Conservation (phyloP, 2,113 vertebrate genomes). For the Neodontobutis hainanensis region DNA sequence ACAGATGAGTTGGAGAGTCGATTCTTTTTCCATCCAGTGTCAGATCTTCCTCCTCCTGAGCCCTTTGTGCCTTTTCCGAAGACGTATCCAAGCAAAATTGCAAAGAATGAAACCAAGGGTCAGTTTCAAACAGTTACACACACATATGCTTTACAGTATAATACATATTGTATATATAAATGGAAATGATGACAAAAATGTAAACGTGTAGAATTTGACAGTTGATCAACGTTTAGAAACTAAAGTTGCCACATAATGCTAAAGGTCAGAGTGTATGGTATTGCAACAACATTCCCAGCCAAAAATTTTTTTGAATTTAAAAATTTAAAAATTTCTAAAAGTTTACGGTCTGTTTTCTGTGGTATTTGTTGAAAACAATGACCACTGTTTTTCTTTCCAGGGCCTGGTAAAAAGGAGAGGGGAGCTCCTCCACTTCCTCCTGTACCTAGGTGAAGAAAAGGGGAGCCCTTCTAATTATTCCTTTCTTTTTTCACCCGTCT, state of each 20-base stretch:
- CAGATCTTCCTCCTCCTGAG: slow-evolving; percentile 94
- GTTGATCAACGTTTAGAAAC: no score
- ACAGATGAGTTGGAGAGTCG: slow-evolving; percentile 95
- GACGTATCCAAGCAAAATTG: slow-evolving; percentile 93
- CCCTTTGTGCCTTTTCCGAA: slow-evolving; percentile 87
- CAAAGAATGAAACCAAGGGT: slow-evolving; percentile 88
- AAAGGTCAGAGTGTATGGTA: no score
- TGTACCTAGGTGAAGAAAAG: slow-evolving; percentile 88
- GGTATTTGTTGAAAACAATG: neutral
- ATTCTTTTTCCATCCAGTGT: slow-evolving; percentile 92
- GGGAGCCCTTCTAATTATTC: slow-evolving; percentile 1
- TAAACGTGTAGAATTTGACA: no score
- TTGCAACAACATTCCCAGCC: no score
- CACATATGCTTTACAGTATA: no score
- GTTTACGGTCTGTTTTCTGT: no score
- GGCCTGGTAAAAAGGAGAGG: slow-evolving; percentile 89
- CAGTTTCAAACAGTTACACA: slow-evolving; percentile 50
- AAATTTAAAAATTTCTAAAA: no score
- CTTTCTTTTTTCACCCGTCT: neutral
- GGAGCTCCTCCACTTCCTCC: slow-evolving; percentile 93
- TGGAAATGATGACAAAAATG: no score
- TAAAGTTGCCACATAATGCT: no score
- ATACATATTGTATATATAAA: no score
- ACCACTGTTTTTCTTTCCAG: slow-evolving; percentile 69
- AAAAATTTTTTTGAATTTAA: no score